These are phyloP conservation scores for Protophormia terraenovae DNA, from an alignment of 2,888 invertebrate species.

Conservation along the genomic window DNA sequence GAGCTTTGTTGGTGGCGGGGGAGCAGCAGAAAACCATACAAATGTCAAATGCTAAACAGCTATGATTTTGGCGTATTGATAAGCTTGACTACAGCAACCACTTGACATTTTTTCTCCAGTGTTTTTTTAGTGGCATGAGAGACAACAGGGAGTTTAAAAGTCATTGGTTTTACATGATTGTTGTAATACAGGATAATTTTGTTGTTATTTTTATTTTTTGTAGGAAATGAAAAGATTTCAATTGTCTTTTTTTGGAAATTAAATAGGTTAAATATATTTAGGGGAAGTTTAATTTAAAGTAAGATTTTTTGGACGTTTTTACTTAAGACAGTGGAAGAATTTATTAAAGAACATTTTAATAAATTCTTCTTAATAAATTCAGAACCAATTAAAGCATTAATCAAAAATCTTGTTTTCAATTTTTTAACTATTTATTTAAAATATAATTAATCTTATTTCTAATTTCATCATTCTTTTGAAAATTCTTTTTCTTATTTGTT, in stretches of 20 bases:
- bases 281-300: not conserved
- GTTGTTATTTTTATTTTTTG: not conserved
- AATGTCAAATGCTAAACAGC: slow-evolving; percentile 59
- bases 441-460: too few species aligned
- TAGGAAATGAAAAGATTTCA: not conserved
- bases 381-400: too few species aligned
- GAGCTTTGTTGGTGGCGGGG: not conserved
- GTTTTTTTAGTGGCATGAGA: not conserved
- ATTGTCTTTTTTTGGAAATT: not conserved
- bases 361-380: too few species aligned
- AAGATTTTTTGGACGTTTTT: not conserved
- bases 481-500: too few species aligned
- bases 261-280: not conserved
- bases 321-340: not conserved
- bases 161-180: slow-evolving; percentile 46
- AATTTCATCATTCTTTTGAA: too few species aligned
- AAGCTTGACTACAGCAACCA: slow-evolving; percentile 68
- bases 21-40: slow-evolving; percentile 30
- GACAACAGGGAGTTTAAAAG: slow-evolving; percentile 9
- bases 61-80: slow-evolving; percentile 62
- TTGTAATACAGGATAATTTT: slow-evolving; percentile 9
- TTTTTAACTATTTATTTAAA: too few species aligned
- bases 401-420: too few species aligned
- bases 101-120: slow-evolving; percentile 71
- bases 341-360: not conserved